These are phyloP conservation scores for Tribolium madens DNA, from an alignment of 1,140 invertebrate genomes.

Conservation along the genomic window DNA sequence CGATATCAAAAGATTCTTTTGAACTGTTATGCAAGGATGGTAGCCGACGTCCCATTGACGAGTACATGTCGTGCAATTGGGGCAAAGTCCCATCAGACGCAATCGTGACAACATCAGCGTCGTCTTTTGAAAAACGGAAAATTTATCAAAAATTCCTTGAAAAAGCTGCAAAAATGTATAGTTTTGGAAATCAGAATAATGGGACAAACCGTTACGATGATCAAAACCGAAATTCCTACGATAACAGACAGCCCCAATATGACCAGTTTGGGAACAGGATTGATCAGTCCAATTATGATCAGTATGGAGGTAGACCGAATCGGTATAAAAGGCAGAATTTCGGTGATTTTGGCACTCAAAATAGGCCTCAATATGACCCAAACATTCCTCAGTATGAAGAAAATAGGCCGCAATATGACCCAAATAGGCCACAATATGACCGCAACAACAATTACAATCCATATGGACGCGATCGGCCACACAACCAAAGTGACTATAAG, in stretches of 20 bases:
- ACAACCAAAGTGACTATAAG: conserved; percentile 48
- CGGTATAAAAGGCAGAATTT: conserved; percentile 57
- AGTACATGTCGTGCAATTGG: conserved; percentile 89
- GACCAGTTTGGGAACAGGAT: conserved; percentile 46
- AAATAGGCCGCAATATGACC: background rate
- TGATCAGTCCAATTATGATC: conserved; percentile 39
- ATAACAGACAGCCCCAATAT: conserved; percentile 43
- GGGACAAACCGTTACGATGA: background rate
- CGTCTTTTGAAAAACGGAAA: conserved; percentile 70
- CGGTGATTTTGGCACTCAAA: conserved; percentile 47
- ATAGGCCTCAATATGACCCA: background rate
- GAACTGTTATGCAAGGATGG: conserved; percentile 91
- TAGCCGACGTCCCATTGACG: conserved; percentile 74
- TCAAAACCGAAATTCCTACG: conserved; percentile 26
- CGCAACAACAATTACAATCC: conserved; percentile 50
- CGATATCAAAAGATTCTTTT: conserved; percentile 77
- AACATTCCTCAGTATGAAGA: background rate
- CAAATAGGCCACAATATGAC: conserved; percentile 43
- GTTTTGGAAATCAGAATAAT: conserved; percentile 42
- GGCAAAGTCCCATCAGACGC: conserved; percentile 88
- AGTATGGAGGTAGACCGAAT: conserved; percentile 42
- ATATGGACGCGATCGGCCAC: conserved; percentile 38
- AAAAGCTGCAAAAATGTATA: conserved; percentile 69
- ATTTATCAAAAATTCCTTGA: conserved; percentile 73
- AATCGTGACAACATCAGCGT: conserved; percentile 87